Percentiles rank a stretch among this genome's conserved stretches.
These are phyloP conservation scores for Dioctria rufipes DNA, from an alignment of 2,888 invertebrate species.

Conservation along the genomic window DNA sequence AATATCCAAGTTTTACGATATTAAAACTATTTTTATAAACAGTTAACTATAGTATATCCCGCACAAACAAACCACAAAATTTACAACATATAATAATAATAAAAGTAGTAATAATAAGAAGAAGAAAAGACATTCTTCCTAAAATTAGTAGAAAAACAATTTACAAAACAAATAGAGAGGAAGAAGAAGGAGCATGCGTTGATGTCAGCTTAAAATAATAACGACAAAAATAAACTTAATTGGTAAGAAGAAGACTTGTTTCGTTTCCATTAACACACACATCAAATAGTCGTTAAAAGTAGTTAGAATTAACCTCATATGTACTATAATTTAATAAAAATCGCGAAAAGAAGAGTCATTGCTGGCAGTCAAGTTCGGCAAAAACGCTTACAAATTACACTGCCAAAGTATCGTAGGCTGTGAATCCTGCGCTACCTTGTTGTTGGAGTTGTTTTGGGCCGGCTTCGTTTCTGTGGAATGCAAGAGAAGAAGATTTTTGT, in stretches of 20 bases:
- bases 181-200: neutral
- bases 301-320: slow-evolving; percentile 1
- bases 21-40: neutral
- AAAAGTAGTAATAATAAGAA: neutral
- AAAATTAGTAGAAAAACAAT: slow-evolving; percentile 10
- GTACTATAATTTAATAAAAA: neutral
- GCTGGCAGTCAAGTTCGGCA: neutral
- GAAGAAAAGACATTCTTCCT: neutral
- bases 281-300: slow-evolving; percentile 39
- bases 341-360: neutral
- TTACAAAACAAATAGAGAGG: slow-evolving; percentile 6
- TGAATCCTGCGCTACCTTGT: slow-evolving; percentile 86
- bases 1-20: too few species aligned
- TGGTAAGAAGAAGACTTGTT: slow-evolving; percentile 17
- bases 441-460: slow-evolving; percentile 83
- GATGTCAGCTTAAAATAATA: slow-evolving; percentile 29
- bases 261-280: slow-evolving; percentile 45
- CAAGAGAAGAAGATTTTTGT: slow-evolving; percentile 41
- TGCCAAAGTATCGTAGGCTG: slow-evolving; percentile 99
- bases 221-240: slow-evolving; percentile 46
- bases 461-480: slow-evolving; percentile 87
- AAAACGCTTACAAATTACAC: slow-evolving; percentile 88
- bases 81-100: slow-evolving; percentile 26
- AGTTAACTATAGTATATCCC: neutral
- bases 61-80: neutral